Evolutionary conservation across 2,113 vertebrate species (phyloP).

Genomic region (Scatophagus argus): DNA sequence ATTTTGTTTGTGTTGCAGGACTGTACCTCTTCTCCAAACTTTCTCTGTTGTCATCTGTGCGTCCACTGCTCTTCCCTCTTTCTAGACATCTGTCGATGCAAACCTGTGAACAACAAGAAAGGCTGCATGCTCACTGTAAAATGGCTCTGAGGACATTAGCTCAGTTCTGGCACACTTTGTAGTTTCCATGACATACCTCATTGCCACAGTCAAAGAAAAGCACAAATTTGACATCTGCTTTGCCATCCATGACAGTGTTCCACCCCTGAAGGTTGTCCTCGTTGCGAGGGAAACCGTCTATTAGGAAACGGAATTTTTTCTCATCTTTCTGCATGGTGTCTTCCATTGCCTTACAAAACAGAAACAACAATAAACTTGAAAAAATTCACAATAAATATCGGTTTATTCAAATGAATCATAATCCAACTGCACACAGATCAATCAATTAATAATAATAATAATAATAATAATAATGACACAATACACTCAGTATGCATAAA

Average conservation of each 20-base stretch:
- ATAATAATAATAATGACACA: background rate
- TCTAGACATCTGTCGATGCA: conserved; percentile 94
- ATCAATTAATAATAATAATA: no score
- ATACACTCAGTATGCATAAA: background rate
- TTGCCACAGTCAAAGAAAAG: conserved; percentile 97
- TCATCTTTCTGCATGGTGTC: conserved; percentile 90
- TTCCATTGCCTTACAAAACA: conserved; percentile 79
- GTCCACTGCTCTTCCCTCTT: conserved; percentile 95
- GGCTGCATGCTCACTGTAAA: conserved; percentile 1
- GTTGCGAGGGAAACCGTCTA: conserved; percentile 98
- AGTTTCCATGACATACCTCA: conserved; percentile 84
- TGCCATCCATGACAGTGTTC: conserved; percentile 91
- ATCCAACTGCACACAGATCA: background rate
- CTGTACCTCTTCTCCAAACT: conserved; percentile 94
- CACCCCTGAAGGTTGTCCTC: conserved; percentile 97
- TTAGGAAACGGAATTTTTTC: conserved; percentile 94
- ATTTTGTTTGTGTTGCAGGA: background rate
- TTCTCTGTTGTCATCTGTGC: conserved; percentile 96
- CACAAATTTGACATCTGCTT: conserved; percentile 95
- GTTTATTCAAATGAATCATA: background rate
- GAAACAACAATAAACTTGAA: background rate
- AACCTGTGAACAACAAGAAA: conserved; percentile 82
- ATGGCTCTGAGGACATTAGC: background rate
- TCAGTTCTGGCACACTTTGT: background rate
- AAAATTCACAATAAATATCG: background rate